These are phyloP conservation scores for Margaritifera margaritifera DNA, from an alignment of 2,888 invertebrate genomes.

Conservation along the genomic window DNA sequence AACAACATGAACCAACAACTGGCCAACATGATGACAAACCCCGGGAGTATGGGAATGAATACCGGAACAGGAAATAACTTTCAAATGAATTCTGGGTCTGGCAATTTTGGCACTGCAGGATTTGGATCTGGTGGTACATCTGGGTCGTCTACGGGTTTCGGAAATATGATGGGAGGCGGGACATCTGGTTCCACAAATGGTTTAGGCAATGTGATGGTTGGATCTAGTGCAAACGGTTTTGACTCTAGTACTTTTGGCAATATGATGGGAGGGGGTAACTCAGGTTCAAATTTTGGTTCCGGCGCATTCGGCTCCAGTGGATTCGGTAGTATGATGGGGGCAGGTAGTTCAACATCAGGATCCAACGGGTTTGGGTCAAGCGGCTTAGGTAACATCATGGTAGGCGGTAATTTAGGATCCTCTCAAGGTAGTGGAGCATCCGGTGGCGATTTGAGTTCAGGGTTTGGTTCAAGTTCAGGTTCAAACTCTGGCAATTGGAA, in stretches of 20 bases:
- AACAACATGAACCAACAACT: no score
- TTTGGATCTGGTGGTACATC: slow-evolving; percentile 7
- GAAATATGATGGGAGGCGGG: slow-evolving; percentile 5
- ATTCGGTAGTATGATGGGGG: background rate
- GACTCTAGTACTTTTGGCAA: slow-evolving; percentile 13
- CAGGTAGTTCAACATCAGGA: slow-evolving; percentile 1
- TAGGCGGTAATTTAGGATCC: slow-evolving; percentile 6
- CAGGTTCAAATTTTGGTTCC: background rate
- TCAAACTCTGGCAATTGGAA: slow-evolving; percentile 9
- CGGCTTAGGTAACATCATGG: slow-evolving; percentile 2
- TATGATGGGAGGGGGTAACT: slow-evolving; percentile 5
- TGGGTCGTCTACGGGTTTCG: slow-evolving; percentile 10
- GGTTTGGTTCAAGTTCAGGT: slow-evolving; percentile 5
- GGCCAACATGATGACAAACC: no score
- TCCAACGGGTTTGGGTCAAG: background rate
- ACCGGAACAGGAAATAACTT: no score
- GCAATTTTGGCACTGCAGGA: slow-evolving; percentile 6
- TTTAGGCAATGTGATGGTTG: no score
- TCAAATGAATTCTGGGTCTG: slow-evolving; percentile 5
- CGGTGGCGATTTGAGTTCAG: slow-evolving; percentile 1
- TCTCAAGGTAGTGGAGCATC: slow-evolving; percentile 3
- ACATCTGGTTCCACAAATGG: slow-evolving; percentile 1
- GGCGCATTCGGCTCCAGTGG: background rate
- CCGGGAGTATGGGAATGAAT: no score
- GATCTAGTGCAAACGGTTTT: slow-evolving; percentile 1